Evolutionary conservation across 2,797 vertebrate species (phyloP).

Genomic region (Ctenopoma kingsleyae): DNA sequence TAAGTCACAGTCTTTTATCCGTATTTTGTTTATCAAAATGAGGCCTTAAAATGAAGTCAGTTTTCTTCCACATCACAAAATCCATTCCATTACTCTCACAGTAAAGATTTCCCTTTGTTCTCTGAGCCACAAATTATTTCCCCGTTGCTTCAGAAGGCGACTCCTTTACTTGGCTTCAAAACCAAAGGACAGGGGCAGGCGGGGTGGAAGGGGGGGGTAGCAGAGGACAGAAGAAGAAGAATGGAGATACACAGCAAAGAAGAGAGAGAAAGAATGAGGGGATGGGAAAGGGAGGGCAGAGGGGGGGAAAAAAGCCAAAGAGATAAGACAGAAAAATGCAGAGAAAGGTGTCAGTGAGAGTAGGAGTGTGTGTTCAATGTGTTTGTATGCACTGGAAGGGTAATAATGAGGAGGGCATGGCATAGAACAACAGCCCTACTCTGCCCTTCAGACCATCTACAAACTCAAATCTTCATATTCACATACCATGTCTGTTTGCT

Average conservation of each 20-base stretch:
- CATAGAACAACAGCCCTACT: conserved; percentile 51
- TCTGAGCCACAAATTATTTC: conserved; percentile 76
- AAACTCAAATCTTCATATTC: conserved; percentile 72
- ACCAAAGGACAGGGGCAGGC: conserved; percentile 74
- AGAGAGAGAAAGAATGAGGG: conserved; percentile 23
- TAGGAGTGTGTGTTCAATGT: conserved; percentile 31
- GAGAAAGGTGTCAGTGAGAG: conserved; percentile 51
- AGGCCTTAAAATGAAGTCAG: conserved; percentile 53
- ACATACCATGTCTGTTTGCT: conserved; percentile 49
- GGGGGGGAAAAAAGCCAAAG: conserved; percentile 9
- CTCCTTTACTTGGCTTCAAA: conserved; percentile 79
- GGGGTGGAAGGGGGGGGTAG: conserved; percentile 45
- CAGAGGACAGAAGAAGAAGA: conserved; percentile 68
- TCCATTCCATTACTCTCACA: conserved; percentile 75
- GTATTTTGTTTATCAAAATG: conserved; percentile 61
- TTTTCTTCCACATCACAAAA: conserved; percentile 72
- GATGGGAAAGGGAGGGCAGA: conserved; percentile 38
- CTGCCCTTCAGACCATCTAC: conserved; percentile 61
- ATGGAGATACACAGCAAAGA: conserved; percentile 59
- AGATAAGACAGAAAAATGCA: conserved; percentile 42
- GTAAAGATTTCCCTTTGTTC: conserved; percentile 79
- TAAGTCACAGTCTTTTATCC: conserved; percentile 50
- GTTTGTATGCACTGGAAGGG: conserved; percentile 44
- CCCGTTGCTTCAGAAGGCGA: conserved; percentile 76
- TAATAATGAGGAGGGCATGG: conserved; percentile 55